Conservation (phyloP, 2,888 invertebrate species). For the Hydraecia micacea region DNA sequence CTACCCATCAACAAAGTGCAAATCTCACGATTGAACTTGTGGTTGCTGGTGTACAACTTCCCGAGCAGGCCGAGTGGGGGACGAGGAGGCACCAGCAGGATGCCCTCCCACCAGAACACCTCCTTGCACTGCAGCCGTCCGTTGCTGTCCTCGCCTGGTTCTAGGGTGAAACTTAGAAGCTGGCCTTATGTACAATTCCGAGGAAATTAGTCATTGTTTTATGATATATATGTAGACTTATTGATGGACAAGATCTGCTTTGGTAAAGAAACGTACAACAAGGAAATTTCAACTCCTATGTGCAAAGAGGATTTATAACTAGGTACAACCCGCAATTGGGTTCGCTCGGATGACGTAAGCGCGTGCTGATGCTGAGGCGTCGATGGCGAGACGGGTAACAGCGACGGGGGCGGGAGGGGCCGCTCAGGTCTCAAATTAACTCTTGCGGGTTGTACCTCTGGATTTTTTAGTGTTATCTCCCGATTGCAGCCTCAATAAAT, state of each 20-base stretch:
- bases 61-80: conserved; percentile 92
- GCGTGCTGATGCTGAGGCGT: background rate
- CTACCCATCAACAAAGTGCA: conserved; percentile 47
- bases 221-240: background rate
- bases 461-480: background rate
- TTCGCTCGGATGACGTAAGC: background rate
- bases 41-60: conserved; percentile 87
- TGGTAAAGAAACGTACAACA: background rate
- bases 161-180: conserved; percentile 70
- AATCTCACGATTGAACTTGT: conserved; percentile 88
- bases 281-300: background rate
- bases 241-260: conserved; percentile 10
- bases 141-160: conserved; percentile 81
- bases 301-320: background rate
- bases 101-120: conserved; percentile 94
- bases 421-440: background rate
- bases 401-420: background rate
- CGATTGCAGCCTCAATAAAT: background rate
- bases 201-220: conserved; percentile 5
- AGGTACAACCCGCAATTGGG: background rate
- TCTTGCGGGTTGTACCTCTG: background rate
- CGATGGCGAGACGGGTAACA: background rate
- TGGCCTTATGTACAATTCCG: conserved; percentile 49
- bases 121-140: conserved; percentile 92
- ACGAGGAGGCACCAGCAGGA: conserved; percentile 91